These are phyloP conservation scores for Cryptoprocta ferox DNA, from an alignment of 2,797 vertebrate species.

Conservation along the genomic window DNA sequence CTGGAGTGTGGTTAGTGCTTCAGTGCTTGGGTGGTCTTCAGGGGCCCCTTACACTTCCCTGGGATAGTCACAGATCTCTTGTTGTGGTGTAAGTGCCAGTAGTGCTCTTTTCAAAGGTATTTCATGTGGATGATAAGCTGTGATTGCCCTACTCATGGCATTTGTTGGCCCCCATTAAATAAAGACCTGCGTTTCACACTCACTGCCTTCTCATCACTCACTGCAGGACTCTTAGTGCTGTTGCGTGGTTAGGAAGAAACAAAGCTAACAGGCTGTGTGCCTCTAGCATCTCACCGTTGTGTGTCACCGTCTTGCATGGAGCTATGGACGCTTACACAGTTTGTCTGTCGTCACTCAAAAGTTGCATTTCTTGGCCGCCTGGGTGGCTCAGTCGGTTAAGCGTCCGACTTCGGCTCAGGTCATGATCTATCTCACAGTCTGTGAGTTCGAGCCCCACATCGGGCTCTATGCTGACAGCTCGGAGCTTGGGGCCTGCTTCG, in stretches of 20 bases:
- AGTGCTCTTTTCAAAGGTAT: neutral
- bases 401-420: neutral
- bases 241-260: neutral
- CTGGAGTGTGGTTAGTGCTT: neutral
- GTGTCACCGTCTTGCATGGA: neutral
- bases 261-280: neutral
- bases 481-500: too few relatives aligned
- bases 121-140: neutral
- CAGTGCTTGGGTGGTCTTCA: neutral
- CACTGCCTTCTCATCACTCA: neutral
- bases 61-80: neutral
- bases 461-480: neutral
- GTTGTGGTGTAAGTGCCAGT: neutral
- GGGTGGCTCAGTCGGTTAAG: neutral
- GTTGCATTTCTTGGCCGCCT: neutral
- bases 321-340: neutral
- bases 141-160: neutral
- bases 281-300: neutral
- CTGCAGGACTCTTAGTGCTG: neutral
- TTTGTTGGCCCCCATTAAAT: neutral
- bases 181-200: neutral
- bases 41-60: neutral
- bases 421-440: neutral
- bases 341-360: neutral
- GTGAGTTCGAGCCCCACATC: neutral